A percentile compares a stretch with the other conserved stretches of the same genome.
Evolutionary conservation across 2,888 invertebrate genomes (phyloP).

Genomic region (Epinotia demarniana): DNA sequence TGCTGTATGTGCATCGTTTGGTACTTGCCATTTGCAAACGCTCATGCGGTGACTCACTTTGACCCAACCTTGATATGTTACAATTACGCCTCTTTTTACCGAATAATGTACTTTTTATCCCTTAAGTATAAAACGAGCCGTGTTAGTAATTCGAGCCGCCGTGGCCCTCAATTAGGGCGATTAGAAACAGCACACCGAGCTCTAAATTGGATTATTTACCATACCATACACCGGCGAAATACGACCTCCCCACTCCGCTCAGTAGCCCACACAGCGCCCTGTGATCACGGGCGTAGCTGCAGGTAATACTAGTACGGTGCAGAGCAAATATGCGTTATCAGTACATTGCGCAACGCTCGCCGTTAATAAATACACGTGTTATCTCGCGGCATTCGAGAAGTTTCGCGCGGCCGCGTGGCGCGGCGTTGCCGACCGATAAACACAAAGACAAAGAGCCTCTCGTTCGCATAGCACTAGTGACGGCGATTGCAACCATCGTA

Average conservation of each 20-base stretch:
- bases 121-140: conserved; percentile 55
- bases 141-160: conserved; percentile 65
- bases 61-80: conserved; percentile 43
- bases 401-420: conserved; percentile 70
- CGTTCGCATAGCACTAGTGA: conserved; percentile 50
- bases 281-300: conserved; percentile 48
- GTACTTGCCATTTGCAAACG: conserved; percentile 37
- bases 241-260: conserved; percentile 54
- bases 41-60: conserved; percentile 39
- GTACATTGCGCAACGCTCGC: conserved; percentile 69
- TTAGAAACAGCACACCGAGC: conserved; percentile 65
- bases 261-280: no score
- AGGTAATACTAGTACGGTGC: conserved; percentile 30
- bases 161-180: conserved; percentile 68
- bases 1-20: conserved; percentile 51
- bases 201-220: conserved; percentile 65
- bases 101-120: conserved; percentile 29
- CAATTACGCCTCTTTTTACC: conserved; percentile 37
- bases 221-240: conserved; percentile 57
- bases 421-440: conserved; percentile 58
- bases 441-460: conserved; percentile 50
- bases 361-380: conserved; percentile 74
- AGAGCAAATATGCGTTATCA: conserved; percentile 55
- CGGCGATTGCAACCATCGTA: conserved; percentile 62
- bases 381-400: conserved; percentile 74